Base-by-base conservation (phyloP, 1,140 invertebrate genomes). In the Leptonema lineaticorne region DNA sequence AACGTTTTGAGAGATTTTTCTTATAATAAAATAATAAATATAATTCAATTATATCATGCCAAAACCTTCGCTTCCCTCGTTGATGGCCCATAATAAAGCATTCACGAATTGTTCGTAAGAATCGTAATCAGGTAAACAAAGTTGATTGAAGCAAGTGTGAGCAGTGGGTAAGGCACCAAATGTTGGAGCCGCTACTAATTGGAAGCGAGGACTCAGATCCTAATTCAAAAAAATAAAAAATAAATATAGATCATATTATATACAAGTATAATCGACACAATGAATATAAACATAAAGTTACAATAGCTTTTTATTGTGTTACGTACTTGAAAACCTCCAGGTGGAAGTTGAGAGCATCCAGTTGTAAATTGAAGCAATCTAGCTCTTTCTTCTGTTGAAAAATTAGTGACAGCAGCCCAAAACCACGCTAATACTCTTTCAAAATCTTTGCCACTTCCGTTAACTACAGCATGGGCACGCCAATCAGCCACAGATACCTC, bases 141-240 rank as follows among this genome's bases (percentile, higher is more conserved):
- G 86, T 81, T 97, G 94, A 86, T 97, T 97, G 80, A 97, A 97
- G 84, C 94, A 96, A 48, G 94, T 96, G 79, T 97, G 94, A 50
- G 95, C 94, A 20, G 94, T 95, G 41, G 95, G 95, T 75, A 97
- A 82, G 77, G 91, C 93, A 45, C 92, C 93, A 82, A 91, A 94
- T 46, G 92, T 94, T 8, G 92, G 92, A 56, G 93, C 90, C 11
- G 93, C 90, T 22, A 91, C 93, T 48, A 97, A 92, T 79, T 96
- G 93, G 82, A 97, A 96, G 57, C 92, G 88, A 1, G 95, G 95
- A 79, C 89, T 92, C 1, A 97, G 83, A 76, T 96, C 93, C 74
- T 87, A 84, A 73, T 88, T 69, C 56, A 33, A 65, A 57, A 60
- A 27, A 53, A 68, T 46, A 8, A 45, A 26, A 9, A n/a, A 62